These are phyloP conservation scores for Hemibagrus wyckioides DNA, from an alignment of 2,113 vertebrate genomes.

Conservation along the genomic window DNA sequence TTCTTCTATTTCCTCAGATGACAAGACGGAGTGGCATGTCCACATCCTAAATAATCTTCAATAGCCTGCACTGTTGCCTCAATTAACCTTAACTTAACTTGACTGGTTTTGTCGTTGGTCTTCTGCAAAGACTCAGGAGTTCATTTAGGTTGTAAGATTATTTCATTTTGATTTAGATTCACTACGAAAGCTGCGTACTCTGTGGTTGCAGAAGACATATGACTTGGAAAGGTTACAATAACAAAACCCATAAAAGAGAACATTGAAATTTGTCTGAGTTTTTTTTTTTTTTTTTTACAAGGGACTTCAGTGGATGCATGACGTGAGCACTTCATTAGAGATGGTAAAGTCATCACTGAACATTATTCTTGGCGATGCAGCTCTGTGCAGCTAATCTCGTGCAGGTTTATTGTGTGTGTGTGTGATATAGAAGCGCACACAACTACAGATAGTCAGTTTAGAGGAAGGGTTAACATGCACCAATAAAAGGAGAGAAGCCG, in stretches of 20 bases:
- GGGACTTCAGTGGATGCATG: constrained; percentile 36
- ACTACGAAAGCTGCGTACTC: neutral
- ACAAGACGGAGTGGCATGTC: neutral
- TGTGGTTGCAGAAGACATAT: constrained; percentile 49
- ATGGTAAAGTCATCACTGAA: constrained; percentile 56
- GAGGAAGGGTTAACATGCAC: neutral
- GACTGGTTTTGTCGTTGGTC: constrained; percentile 61
- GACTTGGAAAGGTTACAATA: constrained; percentile 51
- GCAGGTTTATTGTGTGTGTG: neutral
- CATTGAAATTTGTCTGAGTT: constrained; percentile 42
- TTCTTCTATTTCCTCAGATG: neutral
- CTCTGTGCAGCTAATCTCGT: neutral
- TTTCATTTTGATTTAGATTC: constrained; percentile 46
- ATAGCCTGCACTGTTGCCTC: constrained; percentile 34
- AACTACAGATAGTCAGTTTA: neutral
- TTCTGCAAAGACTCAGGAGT: constrained; percentile 51
- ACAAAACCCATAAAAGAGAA: constrained; percentile 50
- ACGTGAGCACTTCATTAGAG: constrained; percentile 40
- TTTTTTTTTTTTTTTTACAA: constrained; percentile 17
- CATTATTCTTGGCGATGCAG: constrained; percentile 20
- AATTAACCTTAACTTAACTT: constrained; percentile 51
- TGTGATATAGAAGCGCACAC: neutral
- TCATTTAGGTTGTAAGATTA: constrained; percentile 42
- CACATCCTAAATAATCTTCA: constrained; percentile 29
- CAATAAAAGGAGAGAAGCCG: neutral